Evolutionary conservation across 2,113 vertebrate genomes (phyloP).

Genomic region (Paracanthobrama guichenoti): DNA sequence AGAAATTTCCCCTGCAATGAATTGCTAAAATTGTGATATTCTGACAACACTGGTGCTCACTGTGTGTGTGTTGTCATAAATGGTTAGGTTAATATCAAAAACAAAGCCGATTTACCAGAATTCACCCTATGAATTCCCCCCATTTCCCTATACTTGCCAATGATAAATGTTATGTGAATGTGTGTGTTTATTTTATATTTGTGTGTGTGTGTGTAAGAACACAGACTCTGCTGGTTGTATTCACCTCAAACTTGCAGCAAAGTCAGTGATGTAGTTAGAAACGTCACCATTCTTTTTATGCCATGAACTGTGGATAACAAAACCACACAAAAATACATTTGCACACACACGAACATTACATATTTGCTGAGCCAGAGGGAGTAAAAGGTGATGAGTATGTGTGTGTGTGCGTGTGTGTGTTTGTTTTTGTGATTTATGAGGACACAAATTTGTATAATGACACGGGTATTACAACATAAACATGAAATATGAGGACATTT

Average conservation of each 20-base stretch:
- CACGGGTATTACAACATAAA: no score
- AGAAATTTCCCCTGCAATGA: no score
- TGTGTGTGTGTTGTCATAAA: neutral
- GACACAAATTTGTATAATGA: no score
- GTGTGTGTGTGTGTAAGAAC: constrained; percentile 38
- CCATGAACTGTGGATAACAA: constrained; percentile 78
- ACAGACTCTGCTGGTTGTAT: constrained; percentile 48
- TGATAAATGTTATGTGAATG: constrained; percentile 19
- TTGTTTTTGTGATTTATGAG: no score
- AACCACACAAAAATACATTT: constrained; percentile 57
- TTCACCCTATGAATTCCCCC: neutral
- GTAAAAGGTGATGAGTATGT: constrained; percentile 36
- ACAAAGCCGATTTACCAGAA: neutral
- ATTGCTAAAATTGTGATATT: no score
- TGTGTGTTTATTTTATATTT: neutral
- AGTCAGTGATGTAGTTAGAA: constrained; percentile 80
- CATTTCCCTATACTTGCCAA: neutral
- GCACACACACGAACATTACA: constrained; percentile 56
- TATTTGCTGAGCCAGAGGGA: constrained; percentile 32
- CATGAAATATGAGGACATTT: no score
- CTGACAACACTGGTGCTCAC: neutral
- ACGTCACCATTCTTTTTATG: constrained; percentile 82
- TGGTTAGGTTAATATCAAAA: neutral
- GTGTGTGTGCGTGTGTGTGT: constrained; percentile 11
- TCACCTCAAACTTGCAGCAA: constrained; percentile 81